Base-by-base conservation (phyloP, 1,140 invertebrate genomes). In the Drosophila kanapiae region DNA sequence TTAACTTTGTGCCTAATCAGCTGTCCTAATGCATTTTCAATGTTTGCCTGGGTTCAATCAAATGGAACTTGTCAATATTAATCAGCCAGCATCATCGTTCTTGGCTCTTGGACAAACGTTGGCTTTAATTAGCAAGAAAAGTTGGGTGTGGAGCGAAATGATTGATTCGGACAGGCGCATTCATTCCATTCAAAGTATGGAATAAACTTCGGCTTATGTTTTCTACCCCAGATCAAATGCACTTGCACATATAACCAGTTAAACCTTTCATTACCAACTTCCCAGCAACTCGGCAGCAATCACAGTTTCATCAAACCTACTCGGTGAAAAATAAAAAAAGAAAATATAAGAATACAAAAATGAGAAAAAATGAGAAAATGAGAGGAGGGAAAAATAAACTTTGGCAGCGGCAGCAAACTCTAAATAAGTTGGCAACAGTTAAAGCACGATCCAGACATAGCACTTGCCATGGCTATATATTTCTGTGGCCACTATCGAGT, bases 401-500 rank as follows among this genome's bases (percentile, higher is more conserved):
- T 77, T 77, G 38, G 42, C 56, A 78, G 60, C 23, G 53, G 58
- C 53, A 40, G 45, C 59, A 71, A 86, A 80, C 68, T 75, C 51
- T 37, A 67, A 68, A 81, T 82, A 82, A 87, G 80, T 86, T 86
- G 83, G 59, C 76, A 67, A 79, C 84, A 83, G 76, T 87, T 83
- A 83, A 83, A 83, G 74, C 80, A 65, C 45, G 63, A 72, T 80
- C 40, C 75, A 37, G 74, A 60, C 42, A 71, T 57, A 45, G 58
- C 56, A 77, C 62, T 57, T 54, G 37, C 47, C 33, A 47, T 7
- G 42, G 56, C 61, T 80, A 78, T 82, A 86, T 58, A 88, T 70
- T 82, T 87, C 78, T 88, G 84, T 83, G 83, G 83, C 80, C 84
- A 82, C 80, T 80, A 86, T 86, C 83, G 83, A 88, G 84, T 80